Base-by-base conservation (phyloP, 2,113 vertebrate genomes). In the Lamprologus tigripictilis region DNA sequence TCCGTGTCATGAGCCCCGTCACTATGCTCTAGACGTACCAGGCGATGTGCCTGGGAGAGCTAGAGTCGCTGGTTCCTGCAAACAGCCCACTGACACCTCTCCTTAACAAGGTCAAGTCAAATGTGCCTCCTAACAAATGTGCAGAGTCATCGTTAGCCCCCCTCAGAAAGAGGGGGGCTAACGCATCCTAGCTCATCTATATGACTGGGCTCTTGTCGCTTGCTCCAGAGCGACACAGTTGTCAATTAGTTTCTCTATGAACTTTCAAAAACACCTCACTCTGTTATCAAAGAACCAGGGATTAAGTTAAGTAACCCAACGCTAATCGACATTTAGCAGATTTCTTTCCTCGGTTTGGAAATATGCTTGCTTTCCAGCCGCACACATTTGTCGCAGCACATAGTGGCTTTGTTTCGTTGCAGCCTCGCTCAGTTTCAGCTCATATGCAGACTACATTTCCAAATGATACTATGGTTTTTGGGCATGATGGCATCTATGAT, bases 401-500 rank as follows among this genome's bases (percentile, higher is more conserved):
- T n/a, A 66, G 61, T 37, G 31, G 33, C 6, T 66, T n/a, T 37
- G 19, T n/a, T 37, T 66, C 33, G 0, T 66, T 66, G 19, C 7
- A 21, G 61, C 33, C 19, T 5, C 1, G 19, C 61, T 66, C 19
- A 37, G 61, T 66, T 66, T 66, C 61, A 37, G 33, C 61, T 66
- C 33, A 4, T 37, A 66, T 3, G 61, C 33, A 66, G 61, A 37
- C 61, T 37, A 35, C 3, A n/a, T 8, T 66, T 3, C 61, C 61
- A 37, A 66, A 66, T 33, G 33, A 37, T 37, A 66, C 33, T 13
- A 1, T 66, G 33, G 61, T 37, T 66, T 37, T 37, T 66, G 61
- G 0, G 61, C 19, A 0, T 66, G 61, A 66, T 37, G 61, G 61
- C 61, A 37, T 37, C 61, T 66, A 66, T 3, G 61, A 66, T 0